Conservation (phyloP, 2,113 vertebrate genomes). For the Kryptolebias marmoratus region DNA sequence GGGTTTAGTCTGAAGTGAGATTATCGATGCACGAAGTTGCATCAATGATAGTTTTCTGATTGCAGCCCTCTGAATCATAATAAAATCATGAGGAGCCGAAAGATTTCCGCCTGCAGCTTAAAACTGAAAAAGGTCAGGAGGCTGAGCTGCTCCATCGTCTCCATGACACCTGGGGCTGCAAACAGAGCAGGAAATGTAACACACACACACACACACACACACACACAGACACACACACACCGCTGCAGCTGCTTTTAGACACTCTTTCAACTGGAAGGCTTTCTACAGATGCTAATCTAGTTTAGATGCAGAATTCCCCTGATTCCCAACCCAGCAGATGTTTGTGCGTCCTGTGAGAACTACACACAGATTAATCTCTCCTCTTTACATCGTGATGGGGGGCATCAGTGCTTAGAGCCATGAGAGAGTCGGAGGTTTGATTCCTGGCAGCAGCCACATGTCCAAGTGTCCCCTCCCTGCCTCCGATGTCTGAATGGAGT, state of each 20-base stretch:
- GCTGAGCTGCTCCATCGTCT: constrained; percentile 50
- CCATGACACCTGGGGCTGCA: constrained; percentile 57
- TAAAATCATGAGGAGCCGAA: too few species aligned
- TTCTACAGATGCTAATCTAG: constrained; percentile 11
- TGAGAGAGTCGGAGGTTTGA: too few species aligned
- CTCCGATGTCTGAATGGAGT: too few species aligned
- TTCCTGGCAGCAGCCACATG: too few species aligned
- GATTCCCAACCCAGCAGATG: constrained; percentile 4
- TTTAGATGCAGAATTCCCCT: background rate
- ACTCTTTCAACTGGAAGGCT: constrained; percentile 2
- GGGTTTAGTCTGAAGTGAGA: too few species aligned
- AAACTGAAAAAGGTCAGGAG: constrained; percentile 46
- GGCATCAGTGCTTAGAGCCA: too few species aligned
- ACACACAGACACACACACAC: constrained; percentile 10
- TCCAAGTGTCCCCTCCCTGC: too few species aligned
- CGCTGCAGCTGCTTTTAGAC: constrained; percentile 6
- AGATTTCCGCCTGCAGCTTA: background rate
- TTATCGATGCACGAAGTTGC: too few species aligned
- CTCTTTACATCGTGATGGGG: too few species aligned
- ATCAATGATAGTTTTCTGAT: too few species aligned
- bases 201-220: constrained; percentile 29
- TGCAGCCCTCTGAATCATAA: too few species aligned
- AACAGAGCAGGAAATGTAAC: constrained; percentile 49
- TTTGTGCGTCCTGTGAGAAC: background rate
- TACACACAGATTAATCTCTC: too few species aligned